These are phyloP conservation scores for Pseudopipra pipra DNA, from an alignment of 2,113 vertebrate genomes.

Conservation along the genomic window DNA sequence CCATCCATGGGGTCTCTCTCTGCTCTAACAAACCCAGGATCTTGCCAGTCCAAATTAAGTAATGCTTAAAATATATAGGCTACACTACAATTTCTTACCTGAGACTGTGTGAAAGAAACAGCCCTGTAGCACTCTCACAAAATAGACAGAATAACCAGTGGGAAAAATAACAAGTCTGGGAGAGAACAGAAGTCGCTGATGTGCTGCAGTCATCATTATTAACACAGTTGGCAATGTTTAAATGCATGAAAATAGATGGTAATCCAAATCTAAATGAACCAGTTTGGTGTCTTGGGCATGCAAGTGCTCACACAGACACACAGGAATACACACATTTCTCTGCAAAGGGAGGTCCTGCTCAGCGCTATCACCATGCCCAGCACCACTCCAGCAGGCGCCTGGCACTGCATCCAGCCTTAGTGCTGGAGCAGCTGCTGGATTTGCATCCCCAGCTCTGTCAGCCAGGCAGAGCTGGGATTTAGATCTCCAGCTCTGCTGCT, in stretches of 20 bases:
- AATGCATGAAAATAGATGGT: constrained; percentile 2
- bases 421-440: background rate
- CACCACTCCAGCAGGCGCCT: background rate
- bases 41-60: background rate
- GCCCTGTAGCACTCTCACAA: background rate
- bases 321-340: background rate
- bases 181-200: background rate
- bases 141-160: background rate
- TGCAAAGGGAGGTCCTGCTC: background rate
- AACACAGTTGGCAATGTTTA: constrained; percentile 8
- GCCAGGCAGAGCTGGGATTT: background rate
- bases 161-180: constrained; percentile 9
- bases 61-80: background rate
- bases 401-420: background rate
- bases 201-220: constrained; percentile 8
- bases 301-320: background rate
- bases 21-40: background rate
- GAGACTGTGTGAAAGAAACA: background rate
- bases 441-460: background rate
- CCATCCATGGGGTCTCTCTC: background rate
- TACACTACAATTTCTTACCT: background rate
- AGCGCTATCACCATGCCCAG: background rate
- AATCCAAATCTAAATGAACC: constrained; percentile 14
- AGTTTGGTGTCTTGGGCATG: background rate
- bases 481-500: background rate